A percentile compares a stretch with the other conserved stretches of the same genome.
These are phyloP conservation scores for Atopsyche davidsoni DNA, from an alignment of 1,140 invertebrate species.

Conservation along the genomic window DNA sequence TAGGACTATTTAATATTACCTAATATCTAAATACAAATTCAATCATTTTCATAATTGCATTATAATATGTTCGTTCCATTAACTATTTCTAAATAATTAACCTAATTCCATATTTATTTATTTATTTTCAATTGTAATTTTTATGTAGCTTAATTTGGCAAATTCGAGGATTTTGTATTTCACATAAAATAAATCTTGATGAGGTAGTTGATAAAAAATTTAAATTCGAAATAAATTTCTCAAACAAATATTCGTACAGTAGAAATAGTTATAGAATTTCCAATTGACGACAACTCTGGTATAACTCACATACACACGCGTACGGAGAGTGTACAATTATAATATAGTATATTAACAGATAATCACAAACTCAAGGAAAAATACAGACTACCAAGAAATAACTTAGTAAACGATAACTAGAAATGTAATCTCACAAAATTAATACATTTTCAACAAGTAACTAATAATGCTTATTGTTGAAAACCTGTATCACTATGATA, in stretches of 20 bases:
- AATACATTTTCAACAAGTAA: no score
- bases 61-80: slow-evolving; percentile 20
- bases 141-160: slow-evolving; percentile 16
- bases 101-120: slow-evolving; percentile 16
- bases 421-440: no score
- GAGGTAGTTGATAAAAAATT: slow-evolving; percentile 20
- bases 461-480: slow-evolving; percentile 4
- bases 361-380: no score
- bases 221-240: no score
- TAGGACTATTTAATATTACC: slow-evolving; percentile 24
- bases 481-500: slow-evolving; percentile 10
- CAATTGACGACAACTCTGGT: no score
- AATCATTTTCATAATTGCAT: slow-evolving; percentile 17
- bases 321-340: no score
- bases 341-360: no score
- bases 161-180: slow-evolving; percentile 20
- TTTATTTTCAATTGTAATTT: slow-evolving; percentile 10
- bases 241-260: no score
- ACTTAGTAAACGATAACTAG: no score
- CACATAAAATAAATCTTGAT: slow-evolving; percentile 11
- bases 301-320: no score
- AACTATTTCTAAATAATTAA: slow-evolving; percentile 17
- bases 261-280: no score
- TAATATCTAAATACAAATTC: slow-evolving; percentile 24
- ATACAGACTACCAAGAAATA: no score